Base-by-base conservation (phyloP, 2,888 invertebrate genomes). In the Synanthedon vespiformis region DNA sequence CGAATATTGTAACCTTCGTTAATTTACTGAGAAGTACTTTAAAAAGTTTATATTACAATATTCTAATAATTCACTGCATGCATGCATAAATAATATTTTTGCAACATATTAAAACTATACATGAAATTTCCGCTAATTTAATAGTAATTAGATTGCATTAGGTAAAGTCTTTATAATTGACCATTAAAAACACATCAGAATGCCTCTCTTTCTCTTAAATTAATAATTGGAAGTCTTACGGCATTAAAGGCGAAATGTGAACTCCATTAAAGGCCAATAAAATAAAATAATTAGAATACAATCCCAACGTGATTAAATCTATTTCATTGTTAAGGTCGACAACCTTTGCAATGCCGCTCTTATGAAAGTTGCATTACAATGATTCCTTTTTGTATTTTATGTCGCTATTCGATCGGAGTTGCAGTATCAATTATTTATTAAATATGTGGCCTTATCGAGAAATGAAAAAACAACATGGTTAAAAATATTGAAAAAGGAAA, bases 171-270 rank as follows among this genome's bases (percentile, higher is more conserved):
- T 34, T 34, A 10, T 10, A 34, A 34, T 10, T 53, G 59, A 61
- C 63, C 62, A 60, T 63, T 61, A 61, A 60, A 61, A 62, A 61
- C 60, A 62, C 59, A 61, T 64, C 59, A 58, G 54, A 53, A 55
- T 58, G 27, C 54, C 56, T 50, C 60, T 60, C 54, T 61, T 66
- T 62, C 61, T 62, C 57, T 58, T 61, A 56, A 55, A 58, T 54
- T 61, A 60, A 60, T 57, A 56, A 55, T 55, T 58, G 62, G 65
- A 73, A 72, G 72, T 69, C 69, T 70, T 65, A 70, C 60, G 70
- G 62, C 71, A 61, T 55, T 57, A 68, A 68, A 72, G 70, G 72
- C 65, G 61, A 74, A 59, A 72, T 70, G 72, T 66, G 61, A 74
- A 59, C 57, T 63, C 51, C 56, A 59, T 61, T 61, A 57, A 58